Conservation (phyloP, 2,888 invertebrate genomes). For the Dicyrtoma fusca region DNA sequence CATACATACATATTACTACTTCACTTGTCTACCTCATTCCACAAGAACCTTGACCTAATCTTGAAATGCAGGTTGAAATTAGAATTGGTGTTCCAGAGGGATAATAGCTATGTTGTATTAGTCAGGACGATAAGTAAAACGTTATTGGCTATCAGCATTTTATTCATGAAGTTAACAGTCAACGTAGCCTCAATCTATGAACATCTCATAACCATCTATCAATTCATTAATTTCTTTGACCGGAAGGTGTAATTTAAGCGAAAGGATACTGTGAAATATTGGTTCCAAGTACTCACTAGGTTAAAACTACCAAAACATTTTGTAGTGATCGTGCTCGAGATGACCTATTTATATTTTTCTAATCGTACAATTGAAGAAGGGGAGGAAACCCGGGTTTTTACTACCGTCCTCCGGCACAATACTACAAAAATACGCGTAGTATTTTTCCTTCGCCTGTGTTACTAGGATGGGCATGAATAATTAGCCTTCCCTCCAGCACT, state of each 20-base stretch:
- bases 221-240: conserved; percentile 35
- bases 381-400: conserved; percentile 45
- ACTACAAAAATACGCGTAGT: conserved; percentile 30
- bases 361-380: conserved; percentile 7
- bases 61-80: conserved; percentile 10
- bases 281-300: conserved; percentile 11
- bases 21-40: background rate
- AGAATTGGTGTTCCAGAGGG: background rate
- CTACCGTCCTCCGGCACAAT: conserved; percentile 36
- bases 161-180: conserved; percentile 28
- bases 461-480: conserved; percentile 21
- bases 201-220: conserved; percentile 18
- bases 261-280: conserved; percentile 26
- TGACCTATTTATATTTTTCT: conserved; percentile 23
- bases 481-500: conserved; percentile 37
- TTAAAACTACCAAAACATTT: background rate
- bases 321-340: conserved; percentile 12
- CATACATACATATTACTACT: background rate
- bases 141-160: conserved; percentile 39
- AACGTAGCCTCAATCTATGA: conserved; percentile 26
- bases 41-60: conserved; percentile 26
- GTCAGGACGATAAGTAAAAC: conserved; percentile 31
- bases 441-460: conserved; percentile 12
- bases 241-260: conserved; percentile 33
- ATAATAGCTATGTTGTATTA: conserved; percentile 19